These are phyloP conservation scores for Sarcoramphus papa DNA, from an alignment of 2,797 vertebrate species.

Conservation along the genomic window DNA sequence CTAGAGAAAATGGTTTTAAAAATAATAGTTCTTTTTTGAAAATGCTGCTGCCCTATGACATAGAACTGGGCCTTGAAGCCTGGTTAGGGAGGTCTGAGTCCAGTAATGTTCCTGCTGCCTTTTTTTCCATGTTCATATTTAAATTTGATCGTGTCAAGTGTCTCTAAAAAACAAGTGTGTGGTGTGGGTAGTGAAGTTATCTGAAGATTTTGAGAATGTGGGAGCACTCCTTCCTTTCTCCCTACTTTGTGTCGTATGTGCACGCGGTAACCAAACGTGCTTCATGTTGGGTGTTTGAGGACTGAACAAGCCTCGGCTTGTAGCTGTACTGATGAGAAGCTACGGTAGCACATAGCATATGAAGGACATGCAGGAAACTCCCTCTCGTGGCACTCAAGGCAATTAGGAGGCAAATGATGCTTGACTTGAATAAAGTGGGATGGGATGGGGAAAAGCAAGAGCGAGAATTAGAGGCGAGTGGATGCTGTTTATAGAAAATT, in stretches of 20 bases:
- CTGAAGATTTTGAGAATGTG: neutral
- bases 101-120: neutral
- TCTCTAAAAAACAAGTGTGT: neutral
- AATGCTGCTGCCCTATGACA: neutral
- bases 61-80: neutral
- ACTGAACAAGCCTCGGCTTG: neutral
- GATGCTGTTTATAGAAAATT: neutral
- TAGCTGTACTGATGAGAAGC: neutral
- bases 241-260: neutral
- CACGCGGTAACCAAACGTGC: neutral
- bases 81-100: neutral
- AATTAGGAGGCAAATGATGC: neutral
- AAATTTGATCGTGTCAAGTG: neutral
- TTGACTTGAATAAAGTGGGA: neutral
- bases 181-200: neutral
- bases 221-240: neutral
- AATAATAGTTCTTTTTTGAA: neutral
- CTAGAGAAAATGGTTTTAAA: neutral
- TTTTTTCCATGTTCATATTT: neutral
- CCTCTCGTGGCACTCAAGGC: neutral
- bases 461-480: neutral
- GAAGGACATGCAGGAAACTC: neutral
- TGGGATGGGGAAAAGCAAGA: neutral
- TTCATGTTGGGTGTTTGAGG: neutral
- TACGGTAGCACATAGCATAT: fast-evolving